Evolutionary conservation across 64 coral and sea anemone genomes (phyloP).

Genomic region (Montipora foliosa): DNA sequence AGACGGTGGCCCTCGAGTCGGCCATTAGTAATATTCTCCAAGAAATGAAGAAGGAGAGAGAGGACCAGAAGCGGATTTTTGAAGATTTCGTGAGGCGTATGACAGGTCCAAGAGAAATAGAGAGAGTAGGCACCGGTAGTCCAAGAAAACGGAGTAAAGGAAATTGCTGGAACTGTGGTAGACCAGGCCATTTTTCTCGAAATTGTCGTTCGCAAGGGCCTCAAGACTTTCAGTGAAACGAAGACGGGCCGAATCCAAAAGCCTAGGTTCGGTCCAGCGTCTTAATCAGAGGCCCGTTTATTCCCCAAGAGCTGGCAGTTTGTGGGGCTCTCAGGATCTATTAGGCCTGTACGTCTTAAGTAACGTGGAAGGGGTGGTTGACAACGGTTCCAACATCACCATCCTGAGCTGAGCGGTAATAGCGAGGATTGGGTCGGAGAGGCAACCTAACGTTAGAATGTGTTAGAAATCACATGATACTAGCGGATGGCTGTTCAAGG

Average conservation of each 20-base stretch:
- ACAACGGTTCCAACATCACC: too few relatives aligned
- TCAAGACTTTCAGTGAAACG: slow-evolving; percentile 40
- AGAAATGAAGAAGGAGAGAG: slow-evolving; percentile 12
- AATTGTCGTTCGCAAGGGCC: slow-evolving; percentile 2
- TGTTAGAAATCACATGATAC: neutral
- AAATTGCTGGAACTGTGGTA: slow-evolving; percentile 48
- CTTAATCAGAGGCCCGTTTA: neutral
- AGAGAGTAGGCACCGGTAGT: neutral
- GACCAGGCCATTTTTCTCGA: neutral
- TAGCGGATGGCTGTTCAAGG: neutral
- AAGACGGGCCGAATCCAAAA: slow-evolving; percentile 6
- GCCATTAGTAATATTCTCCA: neutral
- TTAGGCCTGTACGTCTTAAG: too few relatives aligned
- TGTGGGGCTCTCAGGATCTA: too few relatives aligned
- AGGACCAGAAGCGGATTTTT: neutral
- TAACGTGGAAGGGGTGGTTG: too few relatives aligned
- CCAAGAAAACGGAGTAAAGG: neutral
- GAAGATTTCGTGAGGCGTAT: neutral
- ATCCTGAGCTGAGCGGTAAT: too few relatives aligned
- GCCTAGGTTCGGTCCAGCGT: slow-evolving; percentile 37
- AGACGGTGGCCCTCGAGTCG: neutral
- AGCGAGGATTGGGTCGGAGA: neutral
- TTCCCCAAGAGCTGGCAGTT: too few relatives aligned
- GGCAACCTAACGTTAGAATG: slow-evolving; percentile 20
- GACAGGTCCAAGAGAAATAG: neutral